Evolutionary conservation across 2,113 vertebrate species (phyloP).

Genomic region (Catagonus wagneri): DNA sequence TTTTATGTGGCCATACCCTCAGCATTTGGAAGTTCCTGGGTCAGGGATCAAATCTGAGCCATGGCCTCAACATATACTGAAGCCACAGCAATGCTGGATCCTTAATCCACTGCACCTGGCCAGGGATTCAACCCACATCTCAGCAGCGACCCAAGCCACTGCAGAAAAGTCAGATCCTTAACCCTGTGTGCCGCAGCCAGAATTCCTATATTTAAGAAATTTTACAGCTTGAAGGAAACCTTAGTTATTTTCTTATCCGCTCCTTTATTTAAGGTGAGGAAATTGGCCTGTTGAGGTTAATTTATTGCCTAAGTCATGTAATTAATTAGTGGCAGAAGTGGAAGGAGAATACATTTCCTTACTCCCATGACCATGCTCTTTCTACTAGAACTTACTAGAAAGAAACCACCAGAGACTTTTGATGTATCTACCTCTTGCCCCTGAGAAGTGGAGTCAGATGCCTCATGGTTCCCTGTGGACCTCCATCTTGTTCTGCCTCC

Average conservation of each 20-base stretch:
- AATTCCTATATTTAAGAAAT: slow-evolving; percentile 11
- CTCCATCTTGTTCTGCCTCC: slow-evolving; percentile 19
- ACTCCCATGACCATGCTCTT: slow-evolving; percentile 3
- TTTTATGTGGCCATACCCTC: no score
- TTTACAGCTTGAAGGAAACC: slow-evolving; percentile 47
- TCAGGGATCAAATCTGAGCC: no score
- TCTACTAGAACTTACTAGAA: not conserved
- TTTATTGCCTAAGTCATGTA: slow-evolving; percentile 49
- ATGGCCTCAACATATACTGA: no score
- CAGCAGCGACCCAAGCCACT: no score
- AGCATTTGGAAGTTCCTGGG: no score
- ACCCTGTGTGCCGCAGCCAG: no score
- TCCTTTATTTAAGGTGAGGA: slow-evolving; percentile 31
- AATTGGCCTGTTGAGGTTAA: not conserved
- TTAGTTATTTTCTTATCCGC: slow-evolving; percentile 7
- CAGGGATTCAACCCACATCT: no score
- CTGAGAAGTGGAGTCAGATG: not conserved
- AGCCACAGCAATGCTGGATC: no score
- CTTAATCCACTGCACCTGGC: no score
- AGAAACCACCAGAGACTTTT: slow-evolving; percentile 34
- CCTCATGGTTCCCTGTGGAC: not conserved
- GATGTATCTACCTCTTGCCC: not conserved
- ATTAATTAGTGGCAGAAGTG: slow-evolving; percentile 52
- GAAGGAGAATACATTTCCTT: slow-evolving; percentile 37
- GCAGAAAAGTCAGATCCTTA: no score